phyloP scores from a whole-genome alignment of 2,797 vertebrate genomes.

The Lindbergichthys nudifrons region DNA sequence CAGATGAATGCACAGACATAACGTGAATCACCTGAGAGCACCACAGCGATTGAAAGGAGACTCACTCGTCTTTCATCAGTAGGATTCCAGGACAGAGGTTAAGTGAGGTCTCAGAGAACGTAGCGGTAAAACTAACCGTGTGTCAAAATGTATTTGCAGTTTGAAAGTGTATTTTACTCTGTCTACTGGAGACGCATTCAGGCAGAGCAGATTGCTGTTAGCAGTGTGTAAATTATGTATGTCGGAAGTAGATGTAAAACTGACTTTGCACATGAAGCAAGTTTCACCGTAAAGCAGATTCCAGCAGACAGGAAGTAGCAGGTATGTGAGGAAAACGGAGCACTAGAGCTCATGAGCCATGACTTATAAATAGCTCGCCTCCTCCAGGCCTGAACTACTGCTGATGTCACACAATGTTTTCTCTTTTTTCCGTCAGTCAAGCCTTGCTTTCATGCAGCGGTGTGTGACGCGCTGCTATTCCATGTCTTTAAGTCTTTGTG shows the following conservation, averaged over 20 bases:
- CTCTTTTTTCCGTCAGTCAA: constrained; percentile 19
- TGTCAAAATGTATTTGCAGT: constrained; percentile 44
- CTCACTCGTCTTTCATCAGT: constrained; percentile 2
- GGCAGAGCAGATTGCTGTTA: constrained; percentile 49
- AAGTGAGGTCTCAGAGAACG: constrained; percentile 2
- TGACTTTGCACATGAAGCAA: constrained; percentile 4
- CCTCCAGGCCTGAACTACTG: constrained; percentile 50
- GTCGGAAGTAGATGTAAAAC: constrained; percentile 4
- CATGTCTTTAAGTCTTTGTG: constrained; percentile 3
- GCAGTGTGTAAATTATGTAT: constrained; percentile 58
- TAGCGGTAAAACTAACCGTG: constrained; percentile 14
- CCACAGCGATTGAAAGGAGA: constrained; percentile 9
- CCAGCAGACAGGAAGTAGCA: constrained; percentile 12
- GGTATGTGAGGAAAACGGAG: background rate
- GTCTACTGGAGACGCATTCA: constrained; percentile 20
- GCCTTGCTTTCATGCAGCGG: constrained; percentile 19
- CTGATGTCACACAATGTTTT: constrained; percentile 64
- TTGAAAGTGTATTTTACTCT: constrained; percentile 4
- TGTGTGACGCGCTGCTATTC: constrained; percentile 2
- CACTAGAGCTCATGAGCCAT: constrained; percentile 39
- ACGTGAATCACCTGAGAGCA: constrained; percentile 35
- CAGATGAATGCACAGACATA: constrained; percentile 39
- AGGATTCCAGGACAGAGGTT: constrained; percentile 21
- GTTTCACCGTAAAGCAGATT: constrained; percentile 30
- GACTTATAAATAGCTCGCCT: constrained; percentile 57